phyloP scores from a whole-genome alignment of 2,113 vertebrate species.

The Eretmochelys imbricata region DNA sequence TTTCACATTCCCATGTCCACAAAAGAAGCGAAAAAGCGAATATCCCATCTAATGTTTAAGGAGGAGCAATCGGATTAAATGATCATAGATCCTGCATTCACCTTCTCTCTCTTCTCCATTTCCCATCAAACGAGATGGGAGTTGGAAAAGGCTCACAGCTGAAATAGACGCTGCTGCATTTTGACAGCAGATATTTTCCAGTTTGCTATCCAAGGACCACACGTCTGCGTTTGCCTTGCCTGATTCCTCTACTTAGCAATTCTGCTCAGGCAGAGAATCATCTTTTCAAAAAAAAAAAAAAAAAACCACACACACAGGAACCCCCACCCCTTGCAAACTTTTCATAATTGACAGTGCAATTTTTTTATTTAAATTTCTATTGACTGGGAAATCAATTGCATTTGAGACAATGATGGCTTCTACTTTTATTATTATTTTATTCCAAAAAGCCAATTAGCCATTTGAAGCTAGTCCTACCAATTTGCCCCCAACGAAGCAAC shows the following conservation, averaged over 20 bases:
- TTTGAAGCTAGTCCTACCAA: conserved; percentile 57
- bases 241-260: conserved; percentile 67
- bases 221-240: conserved; percentile 37
- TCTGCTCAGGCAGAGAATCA: conserved; percentile 60
- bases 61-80: conserved; percentile 53
- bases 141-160: conserved; percentile 57
- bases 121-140: conserved; percentile 17
- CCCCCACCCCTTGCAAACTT: conserved; percentile 35
- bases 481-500: conserved; percentile 49
- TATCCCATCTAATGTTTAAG: background rate
- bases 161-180: conserved; percentile 54
- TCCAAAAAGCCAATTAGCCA: conserved; percentile 69
- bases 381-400: conserved; percentile 68
- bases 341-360: conserved; percentile 59
- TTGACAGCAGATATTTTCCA: conserved; percentile 68
- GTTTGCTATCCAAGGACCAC: conserved; percentile 62
- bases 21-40: conserved; percentile 46
- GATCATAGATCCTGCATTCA: conserved; percentile 34
- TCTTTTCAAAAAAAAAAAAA: conserved; percentile 30
- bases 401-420: conserved; percentile 60
- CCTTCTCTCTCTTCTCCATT: background rate
- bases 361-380: conserved; percentile 73
- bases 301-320: background rate
- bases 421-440: conserved; percentile 61
- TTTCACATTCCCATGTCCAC: background rate